A percentile compares a stretch with the other conserved stretches of the same genome.
phyloP scores from a whole-genome alignment of 1,140 invertebrate genomes.

The Trialeurodes vaporariorum region DNA sequence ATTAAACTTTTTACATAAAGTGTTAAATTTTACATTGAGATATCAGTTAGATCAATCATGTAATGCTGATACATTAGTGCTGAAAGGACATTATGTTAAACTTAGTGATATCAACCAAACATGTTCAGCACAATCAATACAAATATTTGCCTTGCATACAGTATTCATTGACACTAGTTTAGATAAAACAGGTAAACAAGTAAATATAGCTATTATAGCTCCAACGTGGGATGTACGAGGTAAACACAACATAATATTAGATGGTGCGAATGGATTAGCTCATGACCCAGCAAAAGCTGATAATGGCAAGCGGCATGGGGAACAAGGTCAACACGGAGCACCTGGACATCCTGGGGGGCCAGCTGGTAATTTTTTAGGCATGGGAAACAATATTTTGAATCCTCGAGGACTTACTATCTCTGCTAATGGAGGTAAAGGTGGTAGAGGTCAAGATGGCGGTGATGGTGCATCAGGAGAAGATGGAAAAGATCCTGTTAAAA shows the following conservation, averaged over 20 bases:
- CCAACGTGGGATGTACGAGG: constrained; percentile 12
- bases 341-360: constrained; percentile 2
- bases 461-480: constrained; percentile 4
- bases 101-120: not conserved
- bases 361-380: constrained; percentile 9
- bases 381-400: constrained; percentile 3
- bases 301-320: not conserved
- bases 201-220: constrained; percentile 3
- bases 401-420: not conserved
- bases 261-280: not conserved
- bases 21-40: not conserved
- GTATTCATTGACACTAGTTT: constrained; percentile 9
- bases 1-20: not conserved
- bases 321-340: not conserved
- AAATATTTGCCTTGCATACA: constrained; percentile 6
- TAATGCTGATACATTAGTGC: not conserved
- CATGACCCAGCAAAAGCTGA: not conserved
- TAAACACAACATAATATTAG: constrained; percentile 1
- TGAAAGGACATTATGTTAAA: not conserved
- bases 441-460: constrained; percentile 3
- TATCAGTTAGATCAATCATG: not conserved
- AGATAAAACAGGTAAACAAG: not conserved
- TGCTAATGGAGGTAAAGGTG: constrained; percentile 7
- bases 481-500: not conserved
- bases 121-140: not conserved